Evolutionary conservation across 2,797 vertebrate genomes (phyloP).

Genomic region (Xyrichtys novacula): DNA sequence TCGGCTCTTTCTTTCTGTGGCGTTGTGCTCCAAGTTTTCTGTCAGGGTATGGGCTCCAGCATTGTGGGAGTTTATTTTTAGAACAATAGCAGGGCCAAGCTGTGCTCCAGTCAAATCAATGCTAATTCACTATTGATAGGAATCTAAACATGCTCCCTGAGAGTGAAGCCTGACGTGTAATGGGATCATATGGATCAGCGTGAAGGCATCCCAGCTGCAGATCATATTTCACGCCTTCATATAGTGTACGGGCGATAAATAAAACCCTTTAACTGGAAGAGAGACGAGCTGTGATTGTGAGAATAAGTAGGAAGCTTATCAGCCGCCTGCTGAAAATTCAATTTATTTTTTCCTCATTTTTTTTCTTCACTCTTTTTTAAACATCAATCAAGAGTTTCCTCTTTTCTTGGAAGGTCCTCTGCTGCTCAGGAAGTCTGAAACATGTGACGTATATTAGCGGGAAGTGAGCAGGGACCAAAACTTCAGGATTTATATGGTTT

Average conservation of each 20-base stretch:
- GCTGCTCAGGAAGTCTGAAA: neutral
- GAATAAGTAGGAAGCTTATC: neutral
- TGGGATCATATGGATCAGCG: constrained; percentile 31
- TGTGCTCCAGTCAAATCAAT: constrained; percentile 69
- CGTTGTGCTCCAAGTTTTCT: constrained; percentile 17
- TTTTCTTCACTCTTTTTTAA: too few relatives aligned
- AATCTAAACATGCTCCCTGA: constrained; percentile 63
- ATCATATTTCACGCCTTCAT: neutral
- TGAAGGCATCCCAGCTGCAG: constrained; percentile 34
- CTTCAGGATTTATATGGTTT: too few relatives aligned
- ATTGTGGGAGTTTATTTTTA: constrained; percentile 50
- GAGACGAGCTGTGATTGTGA: neutral
- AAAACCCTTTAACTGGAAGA: neutral
- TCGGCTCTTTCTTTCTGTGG: constrained; percentile 5
- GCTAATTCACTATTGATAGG: constrained; percentile 79
- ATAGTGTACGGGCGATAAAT: neutral
- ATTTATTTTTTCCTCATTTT: neutral
- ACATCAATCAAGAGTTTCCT: too few relatives aligned
- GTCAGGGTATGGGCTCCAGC: constrained; percentile 18
- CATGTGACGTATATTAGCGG: too few relatives aligned
- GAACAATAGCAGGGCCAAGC: constrained; percentile 45
- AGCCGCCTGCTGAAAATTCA: too few relatives aligned
- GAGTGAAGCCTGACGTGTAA: constrained; percentile 46
- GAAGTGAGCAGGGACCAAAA: too few relatives aligned
- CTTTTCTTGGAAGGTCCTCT: neutral